Evolutionary conservation across 2,113 vertebrate species (phyloP).

Genomic region (Xyliphius kryptos): DNA sequence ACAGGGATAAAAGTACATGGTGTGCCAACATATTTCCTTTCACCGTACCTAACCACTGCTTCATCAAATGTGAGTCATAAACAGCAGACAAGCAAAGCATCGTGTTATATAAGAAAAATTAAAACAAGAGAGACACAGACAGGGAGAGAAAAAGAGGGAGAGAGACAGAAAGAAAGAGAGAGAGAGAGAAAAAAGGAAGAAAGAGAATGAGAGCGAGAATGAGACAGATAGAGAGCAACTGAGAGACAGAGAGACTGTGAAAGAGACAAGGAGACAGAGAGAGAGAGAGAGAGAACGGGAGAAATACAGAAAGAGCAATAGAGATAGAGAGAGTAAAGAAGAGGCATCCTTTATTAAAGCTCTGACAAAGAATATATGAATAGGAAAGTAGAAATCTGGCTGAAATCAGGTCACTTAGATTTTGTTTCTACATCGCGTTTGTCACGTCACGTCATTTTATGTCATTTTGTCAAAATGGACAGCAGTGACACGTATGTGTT

Average conservation of each 20-base stretch:
- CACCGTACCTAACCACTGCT: slow-evolving; percentile 16
- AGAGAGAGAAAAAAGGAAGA: no score
- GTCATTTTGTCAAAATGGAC: slow-evolving; percentile 33
- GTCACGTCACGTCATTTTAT: slow-evolving; percentile 16
- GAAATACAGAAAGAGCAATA: no score
- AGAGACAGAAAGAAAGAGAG: no score
- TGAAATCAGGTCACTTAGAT: slow-evolving; percentile 25
- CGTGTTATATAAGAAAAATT: neutral
- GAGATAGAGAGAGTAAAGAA: no score
- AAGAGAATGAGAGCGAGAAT: no score
- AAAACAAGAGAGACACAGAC: neutral
- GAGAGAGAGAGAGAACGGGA: no score
- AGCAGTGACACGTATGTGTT: no score
- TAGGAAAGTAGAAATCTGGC: slow-evolving; percentile 32
- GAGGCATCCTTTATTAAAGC: slow-evolving; percentile 38
- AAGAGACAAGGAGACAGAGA: no score
- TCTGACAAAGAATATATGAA: slow-evolving; percentile 38
- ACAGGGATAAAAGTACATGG: slow-evolving; percentile 35
- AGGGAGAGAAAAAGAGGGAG: neutral
- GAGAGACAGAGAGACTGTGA: no score
- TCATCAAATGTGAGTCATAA: slow-evolving; percentile 26
- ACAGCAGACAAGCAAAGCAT: slow-evolving; percentile 19
- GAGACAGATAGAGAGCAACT: no score
- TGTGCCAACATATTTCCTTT: slow-evolving; percentile 27
- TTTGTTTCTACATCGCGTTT: slow-evolving; percentile 8